Evolutionary conservation across 2,888 invertebrate species (phyloP).

Genomic region (Helicoverpa assulta): DNA sequence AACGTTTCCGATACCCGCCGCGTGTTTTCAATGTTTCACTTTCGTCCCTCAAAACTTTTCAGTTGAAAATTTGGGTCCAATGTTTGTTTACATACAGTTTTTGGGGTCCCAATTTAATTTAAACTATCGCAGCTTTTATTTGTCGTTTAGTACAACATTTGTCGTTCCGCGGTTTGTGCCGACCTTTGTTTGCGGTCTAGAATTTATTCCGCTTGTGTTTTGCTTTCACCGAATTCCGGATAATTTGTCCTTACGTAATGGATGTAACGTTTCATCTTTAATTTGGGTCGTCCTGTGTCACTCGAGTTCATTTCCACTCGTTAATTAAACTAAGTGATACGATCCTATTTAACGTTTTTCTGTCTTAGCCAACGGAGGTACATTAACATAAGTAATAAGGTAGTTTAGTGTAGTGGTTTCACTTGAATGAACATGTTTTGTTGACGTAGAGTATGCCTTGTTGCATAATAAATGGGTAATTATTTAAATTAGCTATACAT

Average conservation of each 20-base stretch:
- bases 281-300: slow-evolving; percentile 80
- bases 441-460: background rate
- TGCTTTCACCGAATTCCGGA: slow-evolving; percentile 77
- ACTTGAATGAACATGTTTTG: slow-evolving; percentile 39
- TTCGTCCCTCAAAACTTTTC: slow-evolving; percentile 78
- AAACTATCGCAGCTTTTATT: slow-evolving; percentile 88
- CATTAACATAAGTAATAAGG: slow-evolving; percentile 57
- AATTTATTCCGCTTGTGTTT: slow-evolving; percentile 78
- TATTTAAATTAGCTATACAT: slow-evolving; percentile 12
- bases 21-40: slow-evolving; percentile 83
- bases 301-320: slow-evolving; percentile 75
- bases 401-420: slow-evolving; percentile 51
- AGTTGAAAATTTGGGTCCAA: slow-evolving; percentile 73
- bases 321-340: slow-evolving; percentile 79
- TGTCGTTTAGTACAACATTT: slow-evolving; percentile 88
- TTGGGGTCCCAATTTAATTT: slow-evolving; percentile 88
- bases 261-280: slow-evolving; percentile 84
- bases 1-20: slow-evolving; percentile 78
- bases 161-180: slow-evolving; percentile 78
- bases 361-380: slow-evolving; percentile 38
- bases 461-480: slow-evolving; percentile 1
- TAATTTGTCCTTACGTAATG: slow-evolving; percentile 82
- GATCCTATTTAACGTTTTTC: slow-evolving; percentile 65
- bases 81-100: slow-evolving; percentile 88
- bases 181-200: slow-evolving; percentile 82